Percentiles rank a stretch among this genome's conserved stretches.
Evolutionary conservation across 2,797 vertebrate genomes (phyloP).

Genomic region (Meda fulgida): DNA sequence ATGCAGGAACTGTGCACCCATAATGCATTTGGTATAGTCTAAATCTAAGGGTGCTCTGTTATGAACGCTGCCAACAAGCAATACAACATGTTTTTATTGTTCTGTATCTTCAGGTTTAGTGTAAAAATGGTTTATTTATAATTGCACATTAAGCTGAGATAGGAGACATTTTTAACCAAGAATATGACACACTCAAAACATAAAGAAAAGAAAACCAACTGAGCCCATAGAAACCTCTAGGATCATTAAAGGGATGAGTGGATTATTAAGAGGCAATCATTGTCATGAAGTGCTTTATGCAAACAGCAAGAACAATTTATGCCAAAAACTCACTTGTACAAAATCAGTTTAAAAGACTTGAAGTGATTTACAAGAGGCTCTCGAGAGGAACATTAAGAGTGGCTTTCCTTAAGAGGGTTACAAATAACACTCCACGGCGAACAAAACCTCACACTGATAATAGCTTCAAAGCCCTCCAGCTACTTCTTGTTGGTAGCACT

Average conservation of each 20-base stretch:
- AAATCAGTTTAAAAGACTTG: conserved; percentile 78
- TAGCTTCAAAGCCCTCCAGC: conserved; percentile 48
- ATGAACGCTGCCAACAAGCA: no score
- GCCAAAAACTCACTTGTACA: conserved; percentile 50
- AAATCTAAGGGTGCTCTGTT: neutral
- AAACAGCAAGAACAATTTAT: conserved; percentile 6
- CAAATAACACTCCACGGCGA: conserved; percentile 75
- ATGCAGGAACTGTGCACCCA: neutral
- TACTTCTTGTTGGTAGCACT: conserved; percentile 1
- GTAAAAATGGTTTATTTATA: neutral
- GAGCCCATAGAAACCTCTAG: neutral
- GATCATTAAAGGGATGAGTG: conserved; percentile 16
- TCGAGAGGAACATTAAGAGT: conserved; percentile 67
- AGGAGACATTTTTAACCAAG: neutral
- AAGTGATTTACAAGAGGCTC: conserved; percentile 77
- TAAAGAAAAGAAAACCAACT: neutral
- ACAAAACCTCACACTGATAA: conserved; percentile 71
- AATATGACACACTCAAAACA: neutral
- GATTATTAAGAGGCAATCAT: conserved; percentile 30
- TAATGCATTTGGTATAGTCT: neutral
- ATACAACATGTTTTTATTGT: neutral
- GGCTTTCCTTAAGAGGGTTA: conserved; percentile 81
- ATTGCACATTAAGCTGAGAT: neutral
- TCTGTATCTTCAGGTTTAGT: neutral
- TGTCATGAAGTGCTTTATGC: conserved; percentile 16